These are phyloP conservation scores for Engystomops pustulosus DNA, from an alignment of 2,113 vertebrate species.

Conservation along the genomic window DNA sequence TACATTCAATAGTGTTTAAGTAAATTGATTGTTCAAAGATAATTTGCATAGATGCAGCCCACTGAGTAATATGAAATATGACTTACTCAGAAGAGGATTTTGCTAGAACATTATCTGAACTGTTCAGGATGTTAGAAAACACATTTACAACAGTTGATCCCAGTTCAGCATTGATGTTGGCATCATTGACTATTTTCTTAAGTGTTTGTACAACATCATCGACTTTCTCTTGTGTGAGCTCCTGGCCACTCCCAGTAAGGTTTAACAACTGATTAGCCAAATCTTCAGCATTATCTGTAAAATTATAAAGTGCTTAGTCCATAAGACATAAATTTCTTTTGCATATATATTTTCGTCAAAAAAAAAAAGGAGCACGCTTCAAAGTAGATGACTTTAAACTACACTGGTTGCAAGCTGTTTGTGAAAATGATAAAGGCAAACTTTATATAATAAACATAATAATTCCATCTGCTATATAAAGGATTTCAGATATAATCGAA, in stretches of 20 bases:
- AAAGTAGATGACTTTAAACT: too few relatives aligned
- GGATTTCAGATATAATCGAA: too few relatives aligned
- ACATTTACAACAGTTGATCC: conserved; percentile 87
- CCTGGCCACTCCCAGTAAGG: conserved; percentile 79
- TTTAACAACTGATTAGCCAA: conserved; percentile 84
- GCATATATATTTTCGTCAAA: too few relatives aligned
- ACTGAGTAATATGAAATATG: conserved; percentile 38
- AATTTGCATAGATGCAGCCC: too few relatives aligned
- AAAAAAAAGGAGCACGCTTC: too few relatives aligned
- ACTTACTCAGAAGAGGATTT: conserved; percentile 85
- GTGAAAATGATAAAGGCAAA: too few relatives aligned
- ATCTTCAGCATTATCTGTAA: conserved; percentile 83
- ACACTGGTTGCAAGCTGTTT: too few relatives aligned
- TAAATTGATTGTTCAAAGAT: too few relatives aligned
- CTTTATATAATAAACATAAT: too few relatives aligned
- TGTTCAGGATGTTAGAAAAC: conserved; percentile 93
- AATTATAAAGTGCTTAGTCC: not conserved
- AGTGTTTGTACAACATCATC: conserved; percentile 86
- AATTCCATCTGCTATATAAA: too few relatives aligned
- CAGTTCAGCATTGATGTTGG: conserved; percentile 83
- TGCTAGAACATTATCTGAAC: conserved; percentile 78
- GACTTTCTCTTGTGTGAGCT: conserved; percentile 83
- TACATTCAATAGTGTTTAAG: too few relatives aligned
- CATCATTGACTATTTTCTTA: conserved; percentile 85
- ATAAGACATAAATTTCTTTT: too few relatives aligned